phyloP scores from a whole-genome alignment of 30 jellyfish, hydroid and myxozoan genomes.

The Morbakka virulenta region DNA sequence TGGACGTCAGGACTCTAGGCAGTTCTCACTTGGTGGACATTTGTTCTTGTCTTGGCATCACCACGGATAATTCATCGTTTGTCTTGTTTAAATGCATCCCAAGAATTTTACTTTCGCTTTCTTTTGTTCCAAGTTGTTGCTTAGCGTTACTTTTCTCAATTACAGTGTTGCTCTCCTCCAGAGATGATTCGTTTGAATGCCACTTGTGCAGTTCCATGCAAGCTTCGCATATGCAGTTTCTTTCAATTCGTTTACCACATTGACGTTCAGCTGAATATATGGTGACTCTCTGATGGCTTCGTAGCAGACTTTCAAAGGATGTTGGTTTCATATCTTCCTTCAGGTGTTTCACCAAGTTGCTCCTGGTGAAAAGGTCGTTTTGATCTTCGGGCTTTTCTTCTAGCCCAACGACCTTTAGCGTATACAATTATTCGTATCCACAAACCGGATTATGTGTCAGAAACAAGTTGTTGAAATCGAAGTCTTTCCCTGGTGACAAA shows the following conservation, averaged over 20 bases:
- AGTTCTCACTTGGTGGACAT: slow-evolving; percentile 26
- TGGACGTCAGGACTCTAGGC: slow-evolving; percentile 28
- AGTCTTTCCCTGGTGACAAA: slow-evolving; percentile 26
- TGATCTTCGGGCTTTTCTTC: neutral
- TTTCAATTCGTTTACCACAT: no score
- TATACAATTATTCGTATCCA: neutral
- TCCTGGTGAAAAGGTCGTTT: no score
- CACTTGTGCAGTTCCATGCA: slow-evolving; percentile 36
- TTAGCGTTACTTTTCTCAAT: slow-evolving; percentile 13
- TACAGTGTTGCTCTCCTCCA: slow-evolving; percentile 4
- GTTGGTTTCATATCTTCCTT: slow-evolving; percentile 15
- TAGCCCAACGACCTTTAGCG: slow-evolving; percentile 16
- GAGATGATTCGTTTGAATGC: slow-evolving; percentile 16
- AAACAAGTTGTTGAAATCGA: slow-evolving; percentile 9
- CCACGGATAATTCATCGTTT: neutral
- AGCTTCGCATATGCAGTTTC: no score
- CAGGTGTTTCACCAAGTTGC: neutral
- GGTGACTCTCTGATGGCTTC: no score
- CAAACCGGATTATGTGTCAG: neutral
- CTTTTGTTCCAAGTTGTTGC: slow-evolving; percentile 18
- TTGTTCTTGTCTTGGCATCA: neutral
- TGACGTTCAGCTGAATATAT: no score
- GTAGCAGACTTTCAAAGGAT: slow-evolving; percentile 14
- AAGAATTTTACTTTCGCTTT: slow-evolving; percentile 32
- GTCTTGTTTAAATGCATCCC: slow-evolving; percentile 47